Evolutionary conservation across 2,797 vertebrate genomes (phyloP).

Genomic region (Pampus argenteus): DNA sequence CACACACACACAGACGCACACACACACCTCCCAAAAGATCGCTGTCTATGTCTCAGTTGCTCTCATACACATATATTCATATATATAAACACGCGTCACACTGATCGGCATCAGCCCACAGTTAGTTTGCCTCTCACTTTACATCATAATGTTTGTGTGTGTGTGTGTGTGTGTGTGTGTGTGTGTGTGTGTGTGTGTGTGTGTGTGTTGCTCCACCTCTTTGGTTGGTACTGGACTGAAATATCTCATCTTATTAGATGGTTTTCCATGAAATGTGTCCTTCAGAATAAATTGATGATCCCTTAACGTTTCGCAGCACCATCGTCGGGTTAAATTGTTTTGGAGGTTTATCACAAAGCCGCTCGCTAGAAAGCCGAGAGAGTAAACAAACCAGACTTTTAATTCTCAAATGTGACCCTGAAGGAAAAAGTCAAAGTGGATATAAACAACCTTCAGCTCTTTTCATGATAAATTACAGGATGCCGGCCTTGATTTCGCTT

Average conservation of each 20-base stretch:
- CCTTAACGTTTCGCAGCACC: too few species aligned
- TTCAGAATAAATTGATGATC: too few species aligned
- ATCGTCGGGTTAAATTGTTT: too few species aligned
- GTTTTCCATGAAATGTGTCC: too few species aligned
- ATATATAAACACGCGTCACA: neutral
- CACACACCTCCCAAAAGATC: slow-evolving; percentile 31
- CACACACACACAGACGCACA: slow-evolving; percentile 13
- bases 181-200: too few species aligned
- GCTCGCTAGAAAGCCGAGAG: too few species aligned
- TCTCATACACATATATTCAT: slow-evolving; percentile 1
- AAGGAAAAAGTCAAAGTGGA: neutral
- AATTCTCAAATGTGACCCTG: neutral
- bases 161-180: too few species aligned
- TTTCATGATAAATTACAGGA: neutral
- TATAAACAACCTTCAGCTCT: neutral
- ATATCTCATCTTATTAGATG: too few species aligned
- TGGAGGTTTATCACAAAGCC: too few species aligned
- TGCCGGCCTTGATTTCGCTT: neutral
- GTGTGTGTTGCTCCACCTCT: too few species aligned
- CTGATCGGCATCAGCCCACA: slow-evolving; percentile 27
- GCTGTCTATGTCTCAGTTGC: slow-evolving; percentile 41
- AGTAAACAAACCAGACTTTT: neutral
- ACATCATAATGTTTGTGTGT: too few species aligned
- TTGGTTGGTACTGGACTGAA: neutral
- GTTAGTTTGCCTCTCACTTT: slow-evolving; percentile 32